Evolutionary conservation across 2,888 invertebrate genomes (phyloP).

Genomic region (Drosophila quinaria): DNA sequence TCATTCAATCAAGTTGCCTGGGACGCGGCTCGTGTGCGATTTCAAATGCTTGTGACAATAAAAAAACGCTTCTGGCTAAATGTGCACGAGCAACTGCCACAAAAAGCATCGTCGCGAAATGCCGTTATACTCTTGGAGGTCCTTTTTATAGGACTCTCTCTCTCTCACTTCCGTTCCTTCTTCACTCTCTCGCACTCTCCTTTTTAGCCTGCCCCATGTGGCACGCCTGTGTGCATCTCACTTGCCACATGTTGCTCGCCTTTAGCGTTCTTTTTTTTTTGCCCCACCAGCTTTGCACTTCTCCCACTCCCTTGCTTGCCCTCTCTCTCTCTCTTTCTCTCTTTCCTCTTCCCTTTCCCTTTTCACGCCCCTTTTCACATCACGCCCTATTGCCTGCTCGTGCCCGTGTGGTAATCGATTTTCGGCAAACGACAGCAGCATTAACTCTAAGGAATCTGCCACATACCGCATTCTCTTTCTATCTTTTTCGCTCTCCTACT

Average conservation of each 20-base stretch:
- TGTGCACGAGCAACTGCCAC: conserved; percentile 38
- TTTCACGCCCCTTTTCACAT: background rate
- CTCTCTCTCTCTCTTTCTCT: too few species aligned
- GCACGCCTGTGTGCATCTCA: conserved; percentile 21
- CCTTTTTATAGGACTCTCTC: conserved; percentile 19
- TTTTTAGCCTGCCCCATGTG: background rate
- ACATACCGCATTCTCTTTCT: conserved; percentile 10
- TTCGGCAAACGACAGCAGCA: conserved; percentile 57
- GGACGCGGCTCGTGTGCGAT: conserved; percentile 34
- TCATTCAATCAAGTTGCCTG: conserved; percentile 55
- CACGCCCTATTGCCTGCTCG: conserved; percentile 11
- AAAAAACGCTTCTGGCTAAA: conserved; percentile 48
- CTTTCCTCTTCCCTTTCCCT: background rate
- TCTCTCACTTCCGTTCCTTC: background rate
- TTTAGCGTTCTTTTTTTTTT: conserved; percentile 4
- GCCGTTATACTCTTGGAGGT: conserved; percentile 26
- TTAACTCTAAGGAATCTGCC: conserved; percentile 46
- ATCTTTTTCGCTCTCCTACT: background rate
- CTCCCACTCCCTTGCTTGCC: background rate
- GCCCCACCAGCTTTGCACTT: conserved; percentile 7
- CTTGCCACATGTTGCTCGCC: conserved; percentile 51
- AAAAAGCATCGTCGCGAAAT: conserved; percentile 34
- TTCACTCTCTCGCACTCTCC: too few species aligned
- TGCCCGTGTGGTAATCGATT: conserved; percentile 63
- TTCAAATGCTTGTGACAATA: conserved; percentile 55